phyloP scores from a whole-genome alignment of 2,113 vertebrate species.

The Leuciscus idus region DNA sequence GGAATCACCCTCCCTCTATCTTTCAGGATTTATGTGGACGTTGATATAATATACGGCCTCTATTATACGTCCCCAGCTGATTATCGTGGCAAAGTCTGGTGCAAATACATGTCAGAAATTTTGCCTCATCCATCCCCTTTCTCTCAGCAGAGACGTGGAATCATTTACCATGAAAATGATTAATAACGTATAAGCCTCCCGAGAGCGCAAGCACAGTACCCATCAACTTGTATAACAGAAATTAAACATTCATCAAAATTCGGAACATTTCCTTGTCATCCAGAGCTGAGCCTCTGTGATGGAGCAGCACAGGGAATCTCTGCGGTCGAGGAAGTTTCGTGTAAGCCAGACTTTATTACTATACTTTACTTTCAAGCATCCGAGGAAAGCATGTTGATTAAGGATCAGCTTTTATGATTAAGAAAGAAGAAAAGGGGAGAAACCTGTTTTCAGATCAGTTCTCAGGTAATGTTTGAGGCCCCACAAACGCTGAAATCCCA shows the following conservation, averaged over 20 bases:
- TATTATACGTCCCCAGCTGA: slow-evolving; percentile 52
- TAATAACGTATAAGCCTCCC: slow-evolving; percentile 54
- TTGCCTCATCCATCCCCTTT: slow-evolving; percentile 61
- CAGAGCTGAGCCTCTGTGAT: slow-evolving; percentile 12
- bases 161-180: slow-evolving; percentile 65
- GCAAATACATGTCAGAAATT: slow-evolving; percentile 68
- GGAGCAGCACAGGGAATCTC: not conserved
- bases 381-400: slow-evolving; percentile 10
- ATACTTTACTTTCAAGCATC: slow-evolving; percentile 5
- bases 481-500: slow-evolving; percentile 2
- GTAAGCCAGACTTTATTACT: not conserved
- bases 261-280: slow-evolving; percentile 30
- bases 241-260: slow-evolving; percentile 64
- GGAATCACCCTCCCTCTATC: not conserved
- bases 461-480: not conserved
- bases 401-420: slow-evolving; percentile 21
- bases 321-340: slow-evolving; percentile 10
- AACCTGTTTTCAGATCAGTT: slow-evolving; percentile 29
- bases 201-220: slow-evolving; percentile 45
- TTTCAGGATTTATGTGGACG: slow-evolving; percentile 46
- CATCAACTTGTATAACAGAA: slow-evolving; percentile 57
- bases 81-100: slow-evolving; percentile 57
- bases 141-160: slow-evolving; percentile 26
- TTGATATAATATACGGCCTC: slow-evolving; percentile 44
- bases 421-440: not conserved